These are phyloP conservation scores for Callionymus lyra DNA, from an alignment of 2,113 vertebrate genomes.

Conservation along the genomic window DNA sequence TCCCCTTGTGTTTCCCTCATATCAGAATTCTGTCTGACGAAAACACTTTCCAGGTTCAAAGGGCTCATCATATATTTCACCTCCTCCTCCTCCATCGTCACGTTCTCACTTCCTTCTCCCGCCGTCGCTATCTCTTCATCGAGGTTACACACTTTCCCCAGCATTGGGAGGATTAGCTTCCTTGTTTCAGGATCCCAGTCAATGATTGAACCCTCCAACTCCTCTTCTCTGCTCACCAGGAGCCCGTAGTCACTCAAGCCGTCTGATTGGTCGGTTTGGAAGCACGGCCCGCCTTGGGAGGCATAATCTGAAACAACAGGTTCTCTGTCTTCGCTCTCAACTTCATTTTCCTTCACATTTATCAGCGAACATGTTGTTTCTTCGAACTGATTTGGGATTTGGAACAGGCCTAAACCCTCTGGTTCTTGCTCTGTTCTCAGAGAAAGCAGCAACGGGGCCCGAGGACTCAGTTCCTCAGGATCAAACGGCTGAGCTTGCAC, in stretches of 20 bases:
- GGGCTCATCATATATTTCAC: too few species aligned
- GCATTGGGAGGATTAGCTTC: conserved; percentile 12
- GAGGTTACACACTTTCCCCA: not conserved
- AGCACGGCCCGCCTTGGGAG: not conserved
- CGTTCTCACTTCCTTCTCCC: conserved; percentile 1
- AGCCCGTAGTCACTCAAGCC: conserved; percentile 16
- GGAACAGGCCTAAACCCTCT: not conserved
- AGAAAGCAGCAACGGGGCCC: not conserved
- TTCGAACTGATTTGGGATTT: too few species aligned
- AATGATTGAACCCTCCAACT: not conserved
- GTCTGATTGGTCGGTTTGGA: accelerated
- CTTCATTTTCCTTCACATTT: too few species aligned
- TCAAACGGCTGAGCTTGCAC: not conserved
- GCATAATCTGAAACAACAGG: conserved; percentile 2
- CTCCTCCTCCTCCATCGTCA: not conserved
- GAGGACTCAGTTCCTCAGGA: not conserved
- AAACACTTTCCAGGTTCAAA: conserved; percentile 26
- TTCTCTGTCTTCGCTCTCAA: not conserved
- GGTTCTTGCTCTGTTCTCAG: not conserved
- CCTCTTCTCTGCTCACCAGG: not conserved
- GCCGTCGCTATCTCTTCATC: not conserved
- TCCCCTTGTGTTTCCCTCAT: conserved; percentile 12
- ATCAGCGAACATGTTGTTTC: too few species aligned
- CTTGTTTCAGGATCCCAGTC: conserved; percentile 11
- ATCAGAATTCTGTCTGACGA: conserved; percentile 23